These are phyloP conservation scores for Diorhabda carinulata DNA, from an alignment of 1,140 invertebrate genomes.

Conservation along the genomic window DNA sequence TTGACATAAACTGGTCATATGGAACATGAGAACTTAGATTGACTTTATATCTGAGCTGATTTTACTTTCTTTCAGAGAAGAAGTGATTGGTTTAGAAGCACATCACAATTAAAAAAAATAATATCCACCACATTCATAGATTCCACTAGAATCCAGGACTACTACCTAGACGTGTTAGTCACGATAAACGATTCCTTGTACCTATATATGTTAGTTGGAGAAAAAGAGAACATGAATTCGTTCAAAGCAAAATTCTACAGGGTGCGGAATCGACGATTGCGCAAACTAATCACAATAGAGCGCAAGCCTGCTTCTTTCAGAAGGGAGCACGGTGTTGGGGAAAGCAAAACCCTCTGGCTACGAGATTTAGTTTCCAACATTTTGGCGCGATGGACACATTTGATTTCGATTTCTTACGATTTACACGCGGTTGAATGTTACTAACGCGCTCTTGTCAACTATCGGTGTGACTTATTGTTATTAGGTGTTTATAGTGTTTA, in stretches of 20 bases:
- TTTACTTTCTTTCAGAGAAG: too few species aligned
- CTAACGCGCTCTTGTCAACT: slow-evolving; percentile 5
- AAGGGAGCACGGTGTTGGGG: slow-evolving; percentile 11
- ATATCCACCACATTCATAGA: too few species aligned
- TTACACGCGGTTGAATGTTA: slow-evolving; percentile 7
- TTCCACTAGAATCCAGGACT: too few species aligned
- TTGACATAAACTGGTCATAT: too few species aligned
- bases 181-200: slow-evolving; percentile 18
- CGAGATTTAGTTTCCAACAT: slow-evolving; percentile 14
- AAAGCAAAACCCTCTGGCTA: slow-evolving; percentile 15
- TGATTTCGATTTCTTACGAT: neutral
- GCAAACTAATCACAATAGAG: neutral
- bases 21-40: too few species aligned
- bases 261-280: slow-evolving; percentile 11
- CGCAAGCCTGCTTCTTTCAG: slow-evolving; percentile 10
- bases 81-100: too few species aligned
- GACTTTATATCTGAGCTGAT: too few species aligned
- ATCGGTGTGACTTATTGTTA: too few species aligned
- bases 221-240: slow-evolving; percentile 17
- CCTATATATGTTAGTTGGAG: slow-evolving; percentile 12
- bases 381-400: slow-evolving; percentile 9
- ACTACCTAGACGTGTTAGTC: slow-evolving; percentile 12
- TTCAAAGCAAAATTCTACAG: slow-evolving; percentile 12
- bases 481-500: too few species aligned
- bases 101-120: too few species aligned